A percentile compares a stretch with the other conserved stretches of the same genome.
Conservation (phyloP, 2,113 vertebrate species). For the Dendrocopos noguchii region DNA sequence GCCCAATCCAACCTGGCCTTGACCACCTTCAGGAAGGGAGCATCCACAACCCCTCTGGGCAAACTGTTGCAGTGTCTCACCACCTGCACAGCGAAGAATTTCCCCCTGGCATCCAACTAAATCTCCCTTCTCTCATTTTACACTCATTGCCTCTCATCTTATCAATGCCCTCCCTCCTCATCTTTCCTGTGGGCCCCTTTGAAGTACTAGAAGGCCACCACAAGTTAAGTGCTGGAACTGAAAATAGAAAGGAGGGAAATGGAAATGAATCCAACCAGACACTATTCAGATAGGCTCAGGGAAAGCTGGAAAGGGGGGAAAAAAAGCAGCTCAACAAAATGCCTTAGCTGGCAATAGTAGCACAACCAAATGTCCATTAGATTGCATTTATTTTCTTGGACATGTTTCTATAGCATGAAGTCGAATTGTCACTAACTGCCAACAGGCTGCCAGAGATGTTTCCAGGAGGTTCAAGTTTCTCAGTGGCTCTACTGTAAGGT, state of each 20-base stretch:
- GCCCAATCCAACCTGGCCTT: too few relatives aligned
- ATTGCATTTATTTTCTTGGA: conserved; percentile 30
- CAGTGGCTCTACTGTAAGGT: neutral
- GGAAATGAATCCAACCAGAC: neutral
- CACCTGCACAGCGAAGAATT: too few relatives aligned
- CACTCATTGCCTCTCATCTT: too few relatives aligned
- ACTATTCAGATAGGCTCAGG: neutral
- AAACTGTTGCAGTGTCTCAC: too few relatives aligned
- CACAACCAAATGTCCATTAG: neutral
- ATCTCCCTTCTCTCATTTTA: too few relatives aligned
- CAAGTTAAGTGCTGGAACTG: too few relatives aligned
- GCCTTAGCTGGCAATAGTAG: neutral
- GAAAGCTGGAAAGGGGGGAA: neutral
- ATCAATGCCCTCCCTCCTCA: too few relatives aligned
- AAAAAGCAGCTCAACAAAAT: neutral
- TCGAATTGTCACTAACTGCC: neutral
- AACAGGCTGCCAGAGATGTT: neutral
- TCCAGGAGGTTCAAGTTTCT: conserved; percentile 33
- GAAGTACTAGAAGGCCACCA: too few relatives aligned
- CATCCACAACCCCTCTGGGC: too few relatives aligned
- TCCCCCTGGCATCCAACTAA: too few relatives aligned
- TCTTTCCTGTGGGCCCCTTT: too few relatives aligned
- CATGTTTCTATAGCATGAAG: neutral
- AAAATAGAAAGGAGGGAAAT: neutral
- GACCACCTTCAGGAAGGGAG: too few relatives aligned